Percentiles rank a stretch among this genome's conserved stretches.
These are phyloP conservation scores for Esox masquinongy DNA, from an alignment of 2,797 vertebrate species.

Conservation along the genomic window DNA sequence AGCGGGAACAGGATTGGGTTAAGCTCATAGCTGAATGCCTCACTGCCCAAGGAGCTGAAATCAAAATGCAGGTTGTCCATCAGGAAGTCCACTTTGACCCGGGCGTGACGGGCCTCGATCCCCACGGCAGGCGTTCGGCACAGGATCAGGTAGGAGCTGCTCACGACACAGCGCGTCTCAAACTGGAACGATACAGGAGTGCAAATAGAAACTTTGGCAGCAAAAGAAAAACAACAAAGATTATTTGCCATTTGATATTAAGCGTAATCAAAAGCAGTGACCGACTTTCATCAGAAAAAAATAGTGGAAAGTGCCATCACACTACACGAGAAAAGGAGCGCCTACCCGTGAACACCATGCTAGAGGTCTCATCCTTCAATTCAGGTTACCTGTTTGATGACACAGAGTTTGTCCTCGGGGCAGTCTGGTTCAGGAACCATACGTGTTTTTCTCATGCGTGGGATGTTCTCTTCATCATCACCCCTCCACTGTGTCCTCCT, in stretches of 20 bases:
- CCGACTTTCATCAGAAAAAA: background rate
- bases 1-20: slow-evolving; percentile 84
- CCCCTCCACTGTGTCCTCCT: slow-evolving; percentile 47
- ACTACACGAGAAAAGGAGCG: background rate
- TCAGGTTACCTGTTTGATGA: slow-evolving; percentile 73
- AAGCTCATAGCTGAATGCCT: slow-evolving; percentile 87
- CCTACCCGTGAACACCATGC: background rate
- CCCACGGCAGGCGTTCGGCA: slow-evolving; percentile 88
- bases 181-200: slow-evolving; percentile 68
- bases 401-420: slow-evolving; percentile 75
- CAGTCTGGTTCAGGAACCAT: slow-evolving; percentile 78
- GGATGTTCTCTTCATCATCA: slow-evolving; percentile 16
- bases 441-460: slow-evolving; percentile 64
- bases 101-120: slow-evolving; percentile 65
- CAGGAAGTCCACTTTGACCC: slow-evolving; percentile 87
- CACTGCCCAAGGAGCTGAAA: slow-evolving; percentile 78
- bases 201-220: background rate
- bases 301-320: background rate
- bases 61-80: slow-evolving; percentile 91
- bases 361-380: background rate
- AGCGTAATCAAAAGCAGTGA: background rate
- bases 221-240: background rate
- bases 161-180: slow-evolving; percentile 83
- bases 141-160: slow-evolving; percentile 85
- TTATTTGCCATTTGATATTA: background rate